A percentile compares a stretch with the other conserved stretches of the same genome.
Evolutionary conservation across 1,140 invertebrate species (phyloP).

Genomic region (Cherax destructor): DNA sequence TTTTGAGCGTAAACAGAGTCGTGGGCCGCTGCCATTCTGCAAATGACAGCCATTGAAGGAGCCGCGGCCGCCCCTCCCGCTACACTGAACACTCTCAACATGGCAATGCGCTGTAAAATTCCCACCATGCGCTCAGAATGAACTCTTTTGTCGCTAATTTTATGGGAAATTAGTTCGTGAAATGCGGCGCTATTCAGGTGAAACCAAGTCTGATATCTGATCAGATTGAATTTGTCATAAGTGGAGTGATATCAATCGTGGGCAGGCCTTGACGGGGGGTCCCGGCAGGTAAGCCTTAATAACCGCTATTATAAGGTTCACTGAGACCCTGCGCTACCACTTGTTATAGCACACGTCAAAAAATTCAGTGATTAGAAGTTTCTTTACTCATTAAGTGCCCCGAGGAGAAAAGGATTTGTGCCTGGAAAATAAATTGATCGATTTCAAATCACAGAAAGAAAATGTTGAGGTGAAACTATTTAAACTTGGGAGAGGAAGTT

Average conservation of each 20-base stretch:
- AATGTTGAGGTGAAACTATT: not conserved
- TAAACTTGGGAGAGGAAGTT: not conserved
- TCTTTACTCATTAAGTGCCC: slow-evolving; percentile 45
- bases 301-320: slow-evolving; percentile 7
- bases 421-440: slow-evolving; percentile 26
- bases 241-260: slow-evolving; percentile 26
- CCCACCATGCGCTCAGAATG: slow-evolving; percentile 62
- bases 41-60: slow-evolving; percentile 63
- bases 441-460: slow-evolving; percentile 11
- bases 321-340: not conserved
- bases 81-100: slow-evolving; percentile 63
- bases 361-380: slow-evolving; percentile 41
- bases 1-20: slow-evolving; percentile 36
- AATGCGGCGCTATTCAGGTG: slow-evolving; percentile 69
- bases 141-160: slow-evolving; percentile 72
- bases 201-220: slow-evolving; percentile 71
- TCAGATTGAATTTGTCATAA: slow-evolving; percentile 68
- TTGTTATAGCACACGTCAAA: slow-evolving; percentile 7
- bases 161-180: slow-evolving; percentile 71
- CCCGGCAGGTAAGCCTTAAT: slow-evolving; percentile 25
- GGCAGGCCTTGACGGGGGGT: slow-evolving; percentile 19
- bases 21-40: slow-evolving; percentile 49
- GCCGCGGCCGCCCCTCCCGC: slow-evolving; percentile 43
- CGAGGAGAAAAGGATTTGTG: slow-evolving; percentile 2
- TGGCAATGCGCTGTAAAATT: slow-evolving; percentile 68